phyloP scores from a whole-genome alignment of 2,888 invertebrate species.

The Tipula confusa region DNA sequence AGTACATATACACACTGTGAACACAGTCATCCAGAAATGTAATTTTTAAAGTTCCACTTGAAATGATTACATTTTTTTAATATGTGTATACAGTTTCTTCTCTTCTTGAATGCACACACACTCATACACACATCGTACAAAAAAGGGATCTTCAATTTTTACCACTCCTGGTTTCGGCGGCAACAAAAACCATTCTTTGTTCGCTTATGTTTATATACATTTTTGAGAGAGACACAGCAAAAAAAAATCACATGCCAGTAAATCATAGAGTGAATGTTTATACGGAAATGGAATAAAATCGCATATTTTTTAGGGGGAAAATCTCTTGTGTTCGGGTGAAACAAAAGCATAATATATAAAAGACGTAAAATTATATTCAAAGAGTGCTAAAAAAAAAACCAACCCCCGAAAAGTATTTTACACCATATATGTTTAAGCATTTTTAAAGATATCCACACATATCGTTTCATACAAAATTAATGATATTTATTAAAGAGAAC shows the following conservation, averaged over 20 bases:
- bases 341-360: background rate
- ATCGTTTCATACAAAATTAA: no score
- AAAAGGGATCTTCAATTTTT: background rate
- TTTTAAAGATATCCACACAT: no score
- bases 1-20: background rate
- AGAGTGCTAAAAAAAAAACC: background rate
- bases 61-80: background rate
- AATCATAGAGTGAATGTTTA: background rate
- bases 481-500: no score
- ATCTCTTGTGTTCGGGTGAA: background rate
- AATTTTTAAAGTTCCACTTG: conserved; percentile 12
- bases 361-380: background rate
- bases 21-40: background rate
- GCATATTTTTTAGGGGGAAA: background rate
- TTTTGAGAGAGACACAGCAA: background rate
- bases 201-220: background rate
- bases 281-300: background rate
- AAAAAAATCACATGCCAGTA: background rate
- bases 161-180: background rate
- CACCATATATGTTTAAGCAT: background rate
- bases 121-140: background rate
- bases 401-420: background rate
- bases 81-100: background rate
- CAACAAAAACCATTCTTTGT: background rate
- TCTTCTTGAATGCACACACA: background rate